Percentiles rank a stretch among this genome's conserved stretches.
phyloP scores from a whole-genome alignment of 2,888 invertebrate species.

The Melanostoma mellinum region DNA sequence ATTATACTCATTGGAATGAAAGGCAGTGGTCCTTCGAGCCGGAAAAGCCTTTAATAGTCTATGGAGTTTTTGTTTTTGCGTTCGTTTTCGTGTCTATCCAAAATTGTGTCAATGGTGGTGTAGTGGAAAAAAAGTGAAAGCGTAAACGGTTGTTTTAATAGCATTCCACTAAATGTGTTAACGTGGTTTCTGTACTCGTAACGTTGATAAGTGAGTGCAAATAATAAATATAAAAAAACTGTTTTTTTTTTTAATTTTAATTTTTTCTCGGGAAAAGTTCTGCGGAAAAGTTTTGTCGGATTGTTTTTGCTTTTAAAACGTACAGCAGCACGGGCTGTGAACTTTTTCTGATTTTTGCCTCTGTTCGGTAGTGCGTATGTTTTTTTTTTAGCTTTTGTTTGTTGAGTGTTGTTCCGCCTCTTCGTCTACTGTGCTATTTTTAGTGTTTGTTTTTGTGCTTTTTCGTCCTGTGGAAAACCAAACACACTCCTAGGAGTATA shows the following conservation, averaged over 20 bases:
- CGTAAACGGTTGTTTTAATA: slow-evolving; percentile 30
- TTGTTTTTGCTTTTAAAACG: too few relatives aligned
- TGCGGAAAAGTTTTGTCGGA: slow-evolving; percentile 9
- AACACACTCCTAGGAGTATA: too few relatives aligned
- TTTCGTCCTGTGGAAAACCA: too few relatives aligned
- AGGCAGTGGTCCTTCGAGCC: slow-evolving; percentile 27
- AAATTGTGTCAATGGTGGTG: slow-evolving; percentile 45
- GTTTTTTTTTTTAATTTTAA: background rate
- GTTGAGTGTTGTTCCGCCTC: too few relatives aligned
- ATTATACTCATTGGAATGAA: slow-evolving; percentile 17
- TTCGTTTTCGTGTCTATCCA: slow-evolving; percentile 13
- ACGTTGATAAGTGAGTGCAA: slow-evolving; percentile 18
- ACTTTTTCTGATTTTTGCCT: too few relatives aligned
- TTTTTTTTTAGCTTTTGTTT: too few relatives aligned
- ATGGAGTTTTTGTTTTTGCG: background rate
- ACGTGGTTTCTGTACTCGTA: slow-evolving; percentile 10
- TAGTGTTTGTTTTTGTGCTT: too few relatives aligned
- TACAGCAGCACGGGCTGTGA: too few relatives aligned
- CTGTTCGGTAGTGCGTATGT: too few relatives aligned
- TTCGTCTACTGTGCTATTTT: too few relatives aligned
- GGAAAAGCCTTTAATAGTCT: slow-evolving; percentile 10
- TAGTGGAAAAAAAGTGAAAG: slow-evolving; percentile 24
- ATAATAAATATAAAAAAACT: slow-evolving; percentile 5
- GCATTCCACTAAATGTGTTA: slow-evolving; percentile 25
- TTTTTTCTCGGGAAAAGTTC: background rate